Base-by-base conservation (phyloP, 2,797 vertebrate genomes). In the Phataginus tetradactyla region DNA sequence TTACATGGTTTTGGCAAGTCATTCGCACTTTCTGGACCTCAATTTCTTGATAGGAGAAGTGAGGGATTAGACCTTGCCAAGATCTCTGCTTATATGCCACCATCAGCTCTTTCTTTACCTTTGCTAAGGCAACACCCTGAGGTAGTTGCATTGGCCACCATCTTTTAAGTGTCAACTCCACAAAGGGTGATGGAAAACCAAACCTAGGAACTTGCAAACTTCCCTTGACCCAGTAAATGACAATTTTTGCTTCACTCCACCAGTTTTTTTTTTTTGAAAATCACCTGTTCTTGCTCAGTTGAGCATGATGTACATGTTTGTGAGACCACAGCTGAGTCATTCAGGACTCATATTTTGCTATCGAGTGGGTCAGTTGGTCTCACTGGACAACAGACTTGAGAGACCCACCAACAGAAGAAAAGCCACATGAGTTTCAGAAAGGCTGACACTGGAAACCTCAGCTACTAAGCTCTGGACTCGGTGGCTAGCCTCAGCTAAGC, bases 241-340 rank as follows among this genome's bases (percentile, higher is more conserved):
- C 4, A 93, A 27, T 53, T 94, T 86, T 86, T 59, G 53, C 42
- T 84, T 85, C 77, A 53, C 39, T 34, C 49, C 20, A 86, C 55
- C 53, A 96, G 53, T 21, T 88, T 86, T 92, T 89, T n/a, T 63
- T 57, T 34, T 68, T 77, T 91, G 23, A 15, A 79, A 90, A 89
- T 72, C 27, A 91, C 94, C n/a, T 93, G 6, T 85, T 97, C n/a
- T 94, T n/a, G 57, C 53, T 96, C 68, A 86, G 29, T 86, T 86
- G 63, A 96, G 37, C 64, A 88, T 98, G 94, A 97, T 98, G 96
- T 98, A 97, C 97, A 98, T 97, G 95, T 98, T 98, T 98, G 98
- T 96, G 97, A 79, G 91, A 98, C 92, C 93, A 97, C 87, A 97
- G 98, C 97, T 98, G 98, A 98, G 96, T 98, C 98, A 98, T 95